These are phyloP conservation scores for Temnothorax longispinosus DNA, from an alignment of 1,140 invertebrate genomes.

Conservation along the genomic window DNA sequence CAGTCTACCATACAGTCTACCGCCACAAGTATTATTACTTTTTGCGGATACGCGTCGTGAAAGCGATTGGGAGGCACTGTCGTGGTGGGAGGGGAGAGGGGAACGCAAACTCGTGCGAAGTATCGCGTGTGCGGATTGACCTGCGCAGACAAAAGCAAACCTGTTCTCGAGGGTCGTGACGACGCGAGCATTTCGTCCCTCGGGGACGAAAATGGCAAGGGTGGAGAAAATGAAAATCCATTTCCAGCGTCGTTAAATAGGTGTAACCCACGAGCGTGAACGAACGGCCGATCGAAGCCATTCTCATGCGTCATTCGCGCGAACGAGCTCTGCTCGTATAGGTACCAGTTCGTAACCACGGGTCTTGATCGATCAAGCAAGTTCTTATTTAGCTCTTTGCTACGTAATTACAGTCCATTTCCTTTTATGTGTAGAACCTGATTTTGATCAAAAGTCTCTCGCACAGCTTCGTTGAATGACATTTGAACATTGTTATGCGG, in stretches of 20 bases:
- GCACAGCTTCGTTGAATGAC: not conserved
- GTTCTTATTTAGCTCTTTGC: not conserved
- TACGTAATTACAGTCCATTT: not conserved
- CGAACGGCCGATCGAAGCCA: not conserved
- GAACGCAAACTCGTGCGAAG: not conserved
- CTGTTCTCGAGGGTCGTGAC: not conserved
- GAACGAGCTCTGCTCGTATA: not conserved
- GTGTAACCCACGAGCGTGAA: not conserved
- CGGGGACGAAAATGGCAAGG: constrained; percentile 11
- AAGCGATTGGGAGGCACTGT: not conserved
- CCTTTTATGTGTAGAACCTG: not conserved
- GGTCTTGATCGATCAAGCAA: constrained; percentile 18
- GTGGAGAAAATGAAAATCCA: constrained; percentile 32
- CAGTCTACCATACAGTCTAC: not conserved
- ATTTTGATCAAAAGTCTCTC: constrained; percentile 1
- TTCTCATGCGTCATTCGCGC: not conserved
- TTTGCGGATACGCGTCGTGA: not conserved
- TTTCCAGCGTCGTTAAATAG: constrained; percentile 1
- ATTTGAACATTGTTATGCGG: not conserved
- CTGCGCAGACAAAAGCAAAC: not conserved
- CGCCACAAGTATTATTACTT: not conserved
- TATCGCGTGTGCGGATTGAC: not conserved
- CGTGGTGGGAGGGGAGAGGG: no score
- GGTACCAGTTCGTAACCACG: not conserved
- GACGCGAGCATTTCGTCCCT: not conserved